Evolutionary conservation across 2,888 invertebrate species (phyloP).

Genomic region (Seladonia tumulorum): DNA sequence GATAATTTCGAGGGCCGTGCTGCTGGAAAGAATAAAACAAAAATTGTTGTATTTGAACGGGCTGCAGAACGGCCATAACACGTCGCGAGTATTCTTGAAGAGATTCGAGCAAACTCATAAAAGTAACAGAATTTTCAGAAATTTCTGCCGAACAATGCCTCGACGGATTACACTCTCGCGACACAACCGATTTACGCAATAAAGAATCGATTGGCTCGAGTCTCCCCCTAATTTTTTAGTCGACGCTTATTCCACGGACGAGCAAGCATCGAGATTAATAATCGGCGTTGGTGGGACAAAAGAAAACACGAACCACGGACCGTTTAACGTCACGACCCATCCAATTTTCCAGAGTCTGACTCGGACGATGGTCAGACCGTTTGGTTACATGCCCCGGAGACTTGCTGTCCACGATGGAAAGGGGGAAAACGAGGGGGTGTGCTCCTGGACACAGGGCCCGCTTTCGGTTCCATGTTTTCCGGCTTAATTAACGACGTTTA

Average conservation of each 20-base stretch:
- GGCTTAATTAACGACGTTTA: slow-evolving; percentile 62
- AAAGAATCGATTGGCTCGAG: neutral
- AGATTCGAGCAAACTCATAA: neutral
- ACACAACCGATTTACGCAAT: neutral
- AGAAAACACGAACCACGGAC: slow-evolving; percentile 22
- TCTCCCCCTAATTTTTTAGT: slow-evolving; percentile 18
- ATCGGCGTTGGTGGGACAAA: slow-evolving; percentile 38
- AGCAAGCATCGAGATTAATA: slow-evolving; percentile 41
- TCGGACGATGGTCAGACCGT: slow-evolving; percentile 66
- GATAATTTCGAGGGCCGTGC: neutral
- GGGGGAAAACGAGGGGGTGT: neutral
- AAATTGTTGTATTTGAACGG: neutral
- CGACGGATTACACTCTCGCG: neutral
- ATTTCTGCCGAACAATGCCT: neutral
- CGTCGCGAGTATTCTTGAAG: neutral
- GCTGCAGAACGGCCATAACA: neutral
- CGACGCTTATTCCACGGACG: slow-evolving; percentile 46
- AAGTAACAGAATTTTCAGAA: neutral
- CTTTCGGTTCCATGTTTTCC: slow-evolving; percentile 56
- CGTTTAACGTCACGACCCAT: slow-evolving; percentile 68
- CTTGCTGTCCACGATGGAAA: slow-evolving; percentile 32
- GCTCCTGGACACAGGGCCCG: slow-evolving; percentile 14
- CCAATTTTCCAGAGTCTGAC: slow-evolving; percentile 77
- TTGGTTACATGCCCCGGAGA: slow-evolving; percentile 57
- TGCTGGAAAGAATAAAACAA: neutral